Evolutionary conservation across 2,113 vertebrate species (phyloP).

Genomic region (Mus musculus): DNA sequence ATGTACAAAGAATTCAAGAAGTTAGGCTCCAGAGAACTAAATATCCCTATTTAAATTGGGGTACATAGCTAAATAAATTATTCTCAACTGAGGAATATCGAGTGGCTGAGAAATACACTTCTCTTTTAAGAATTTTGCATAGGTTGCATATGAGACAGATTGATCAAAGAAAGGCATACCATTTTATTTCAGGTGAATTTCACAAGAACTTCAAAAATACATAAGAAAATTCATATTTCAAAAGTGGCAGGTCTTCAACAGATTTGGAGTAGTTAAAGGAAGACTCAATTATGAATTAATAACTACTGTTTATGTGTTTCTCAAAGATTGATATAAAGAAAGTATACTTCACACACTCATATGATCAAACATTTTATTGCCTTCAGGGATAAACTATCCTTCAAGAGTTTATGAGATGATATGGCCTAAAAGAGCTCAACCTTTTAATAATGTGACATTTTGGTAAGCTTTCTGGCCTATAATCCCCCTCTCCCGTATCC

Average conservation of each 20-base stretch:
- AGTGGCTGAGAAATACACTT: not conserved
- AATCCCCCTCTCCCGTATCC: not conserved
- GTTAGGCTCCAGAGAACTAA: no score
- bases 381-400: not conserved
- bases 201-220: no score
- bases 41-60: no score
- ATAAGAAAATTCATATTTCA: not conserved
- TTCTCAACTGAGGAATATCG: no score
- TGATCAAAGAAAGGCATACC: not conserved
- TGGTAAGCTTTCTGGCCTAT: not conserved
- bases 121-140: not conserved
- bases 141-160: not conserved
- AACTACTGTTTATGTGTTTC: not conserved
- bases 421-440: not conserved
- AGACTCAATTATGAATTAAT: not conserved
- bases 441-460: not conserved
- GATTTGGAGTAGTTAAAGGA: not conserved
- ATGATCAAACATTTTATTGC: not conserved
- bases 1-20: no score
- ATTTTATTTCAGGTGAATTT: not conserved
- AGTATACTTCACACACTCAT: not conserved
- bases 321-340: not conserved
- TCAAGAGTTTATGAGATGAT: not conserved
- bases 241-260: not conserved
- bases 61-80: no score